These are phyloP conservation scores for Aurelia coerulea DNA, from an alignment of 30 jellyfish, hydroid and myxozoan genomes.

Conservation along the genomic window DNA sequence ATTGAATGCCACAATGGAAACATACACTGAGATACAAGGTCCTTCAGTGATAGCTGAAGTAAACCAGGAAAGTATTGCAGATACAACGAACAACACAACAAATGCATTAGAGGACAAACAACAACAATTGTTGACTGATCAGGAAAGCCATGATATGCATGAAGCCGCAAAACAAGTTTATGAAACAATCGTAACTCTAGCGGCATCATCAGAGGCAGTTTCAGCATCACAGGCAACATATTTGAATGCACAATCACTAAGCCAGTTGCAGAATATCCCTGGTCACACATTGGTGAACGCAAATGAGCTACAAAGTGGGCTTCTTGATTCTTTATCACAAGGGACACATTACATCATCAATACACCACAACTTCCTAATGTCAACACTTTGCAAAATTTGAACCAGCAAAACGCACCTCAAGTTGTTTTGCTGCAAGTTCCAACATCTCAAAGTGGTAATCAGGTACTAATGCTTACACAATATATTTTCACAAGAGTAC, in stretches of 20 bases:
- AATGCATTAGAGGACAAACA: not conserved
- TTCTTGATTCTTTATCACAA: conserved; percentile 9
- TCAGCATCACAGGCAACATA: conserved; percentile 25
- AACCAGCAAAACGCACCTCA: conserved; percentile 56
- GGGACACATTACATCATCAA: conserved; percentile 57
- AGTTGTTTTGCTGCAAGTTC: conserved; percentile 44
- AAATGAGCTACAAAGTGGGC: conserved; percentile 30
- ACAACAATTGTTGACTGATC: not conserved
- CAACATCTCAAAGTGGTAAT: conserved; percentile 43
- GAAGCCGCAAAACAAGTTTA: conserved; percentile 9
- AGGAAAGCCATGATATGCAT: conserved; percentile 1
- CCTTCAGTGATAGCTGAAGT: not conserved
- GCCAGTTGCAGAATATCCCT: conserved; percentile 15
- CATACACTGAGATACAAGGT: not conserved
- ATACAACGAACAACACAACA: not conserved
- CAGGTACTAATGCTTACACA: not conserved
- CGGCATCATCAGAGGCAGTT: conserved; percentile 30
- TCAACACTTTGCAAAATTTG: conserved; percentile 29
- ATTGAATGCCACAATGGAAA: not conserved
- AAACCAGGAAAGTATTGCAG: not conserved
- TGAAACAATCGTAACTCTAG: conserved; percentile 13
- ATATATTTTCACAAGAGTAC: too few species aligned
- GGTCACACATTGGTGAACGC: conserved; percentile 41
- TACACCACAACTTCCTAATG: conserved; percentile 23
- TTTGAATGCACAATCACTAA: conserved; percentile 36